Percentiles rank a stretch among this genome's conserved stretches.
Conservation (phyloP, 2,888 invertebrate genomes). For the Trichogramma evanescens region DNA sequence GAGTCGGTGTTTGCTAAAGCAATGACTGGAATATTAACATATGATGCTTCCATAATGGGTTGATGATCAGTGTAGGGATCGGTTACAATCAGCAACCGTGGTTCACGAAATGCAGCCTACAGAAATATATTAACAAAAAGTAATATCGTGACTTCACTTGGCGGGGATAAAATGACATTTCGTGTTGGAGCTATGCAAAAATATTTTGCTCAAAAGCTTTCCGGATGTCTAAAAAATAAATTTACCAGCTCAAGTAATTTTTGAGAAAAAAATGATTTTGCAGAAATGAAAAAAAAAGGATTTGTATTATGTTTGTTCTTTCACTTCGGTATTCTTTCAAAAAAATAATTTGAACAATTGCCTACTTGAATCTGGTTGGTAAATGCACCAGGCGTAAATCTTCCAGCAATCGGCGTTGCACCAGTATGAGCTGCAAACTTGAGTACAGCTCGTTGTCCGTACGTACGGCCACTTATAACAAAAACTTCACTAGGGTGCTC, state of each 20-base stretch:
- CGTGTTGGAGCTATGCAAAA: no score
- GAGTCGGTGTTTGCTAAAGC: slow-evolving; percentile 98
- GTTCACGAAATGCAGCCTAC: slow-evolving; percentile 93
- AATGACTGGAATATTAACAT: slow-evolving; percentile 99
- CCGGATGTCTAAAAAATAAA: no score
- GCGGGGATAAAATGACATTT: no score
- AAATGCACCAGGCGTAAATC: slow-evolving; percentile 98
- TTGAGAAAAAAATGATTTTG: not conserved
- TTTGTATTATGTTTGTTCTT: not conserved
- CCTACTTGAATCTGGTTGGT: slow-evolving; percentile 82
- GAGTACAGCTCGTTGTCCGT: slow-evolving; percentile 93
- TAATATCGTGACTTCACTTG: no score
- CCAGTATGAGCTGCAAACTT: slow-evolving; percentile 99
- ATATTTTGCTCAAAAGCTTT: no score
- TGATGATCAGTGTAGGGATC: slow-evolving; percentile 93
- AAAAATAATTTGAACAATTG: slow-evolving; percentile 1
- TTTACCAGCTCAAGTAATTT: not conserved
- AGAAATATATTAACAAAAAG: slow-evolving; percentile 9
- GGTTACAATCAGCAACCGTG: slow-evolving; percentile 89
- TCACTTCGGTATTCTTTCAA: not conserved
- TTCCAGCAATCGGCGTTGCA: slow-evolving; percentile 96
- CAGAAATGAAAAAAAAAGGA: not conserved
- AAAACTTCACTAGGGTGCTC: slow-evolving; percentile 97
- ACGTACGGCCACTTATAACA: slow-evolving; percentile 91
- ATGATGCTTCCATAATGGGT: slow-evolving; percentile 97